Evolutionary conservation across 2,113 vertebrate species (phyloP).

Genomic region (Zingel zingel): DNA sequence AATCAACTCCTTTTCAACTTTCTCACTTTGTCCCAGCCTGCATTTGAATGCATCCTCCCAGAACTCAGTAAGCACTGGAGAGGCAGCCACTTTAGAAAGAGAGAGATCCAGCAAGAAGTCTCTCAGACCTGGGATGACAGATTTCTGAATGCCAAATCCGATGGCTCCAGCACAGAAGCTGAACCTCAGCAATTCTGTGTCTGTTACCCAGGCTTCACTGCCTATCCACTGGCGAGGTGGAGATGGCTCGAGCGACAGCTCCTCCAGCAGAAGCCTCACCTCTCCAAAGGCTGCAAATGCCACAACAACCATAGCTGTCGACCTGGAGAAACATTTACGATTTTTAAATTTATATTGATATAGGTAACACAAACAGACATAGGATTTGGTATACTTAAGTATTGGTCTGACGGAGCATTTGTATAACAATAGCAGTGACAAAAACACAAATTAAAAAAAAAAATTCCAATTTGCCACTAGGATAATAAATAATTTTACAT

Average conservation of each 20-base stretch:
- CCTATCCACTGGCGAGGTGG: constrained; percentile 81
- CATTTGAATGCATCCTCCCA: constrained; percentile 81
- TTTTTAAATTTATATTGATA: background rate
- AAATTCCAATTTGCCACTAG: too few relatives aligned
- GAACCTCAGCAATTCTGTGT: constrained; percentile 62
- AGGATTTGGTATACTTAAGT: too few relatives aligned
- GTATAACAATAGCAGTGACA: too few relatives aligned
- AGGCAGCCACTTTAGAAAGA: constrained; percentile 48
- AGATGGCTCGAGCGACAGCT: constrained; percentile 54
- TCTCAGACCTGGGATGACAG: constrained; percentile 78
- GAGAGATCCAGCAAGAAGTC: constrained; percentile 74
- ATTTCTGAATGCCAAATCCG: constrained; percentile 70
- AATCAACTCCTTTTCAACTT: background rate
- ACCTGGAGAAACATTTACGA: constrained; percentile 40
- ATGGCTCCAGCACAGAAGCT: constrained; percentile 67
- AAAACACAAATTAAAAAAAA: too few relatives aligned
- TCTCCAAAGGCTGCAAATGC: constrained; percentile 73
- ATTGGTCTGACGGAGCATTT: too few relatives aligned
- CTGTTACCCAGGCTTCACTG: constrained; percentile 78
- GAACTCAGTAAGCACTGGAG: constrained; percentile 71
- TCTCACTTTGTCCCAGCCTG: constrained; percentile 60
- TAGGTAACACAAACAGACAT: background rate
- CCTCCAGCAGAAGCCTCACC: constrained; percentile 71
- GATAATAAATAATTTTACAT: too few relatives aligned
- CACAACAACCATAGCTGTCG: constrained; percentile 79